Evolutionary conservation across 2,888 invertebrate genomes (phyloP).

Genomic region (Catocala nupta): DNA sequence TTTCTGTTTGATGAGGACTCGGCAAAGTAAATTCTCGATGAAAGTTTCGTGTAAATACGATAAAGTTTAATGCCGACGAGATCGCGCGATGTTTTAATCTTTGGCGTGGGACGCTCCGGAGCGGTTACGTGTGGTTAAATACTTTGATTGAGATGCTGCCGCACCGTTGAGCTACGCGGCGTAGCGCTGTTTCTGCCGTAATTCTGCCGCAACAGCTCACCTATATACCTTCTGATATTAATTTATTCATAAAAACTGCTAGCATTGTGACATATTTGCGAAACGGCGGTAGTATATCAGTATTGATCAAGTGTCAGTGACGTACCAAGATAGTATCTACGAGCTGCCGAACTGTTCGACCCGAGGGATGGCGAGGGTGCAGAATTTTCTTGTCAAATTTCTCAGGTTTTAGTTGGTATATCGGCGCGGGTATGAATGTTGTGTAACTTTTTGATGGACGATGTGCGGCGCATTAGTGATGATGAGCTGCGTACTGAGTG

Average conservation of each 20-base stretch:
- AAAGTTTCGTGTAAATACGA: constrained; percentile 69
- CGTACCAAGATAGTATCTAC: background rate
- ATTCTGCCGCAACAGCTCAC: no score
- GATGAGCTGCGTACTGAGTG: constrained; percentile 14
- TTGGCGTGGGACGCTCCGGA: constrained; percentile 22
- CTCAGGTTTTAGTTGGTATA: constrained; percentile 7
- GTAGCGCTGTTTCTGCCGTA: no score
- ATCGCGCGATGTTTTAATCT: constrained; percentile 61
- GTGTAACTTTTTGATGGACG: constrained; percentile 18
- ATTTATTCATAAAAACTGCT: background rate
- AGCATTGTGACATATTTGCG: background rate
- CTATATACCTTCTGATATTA: background rate
- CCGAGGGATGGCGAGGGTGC: background rate
- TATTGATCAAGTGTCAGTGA: background rate
- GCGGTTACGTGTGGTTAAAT: constrained; percentile 49
- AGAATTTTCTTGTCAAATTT: constrained; percentile 3
- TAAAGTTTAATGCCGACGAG: constrained; percentile 63
- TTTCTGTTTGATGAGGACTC: constrained; percentile 72
- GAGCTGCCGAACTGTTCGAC: background rate
- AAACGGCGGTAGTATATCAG: background rate
- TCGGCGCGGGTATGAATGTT: constrained; percentile 4
- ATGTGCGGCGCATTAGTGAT: constrained; percentile 25
- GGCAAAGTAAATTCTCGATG: constrained; percentile 65
- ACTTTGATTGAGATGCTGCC: constrained; percentile 44
- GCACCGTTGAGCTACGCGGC: background rate